phyloP scores from a whole-genome alignment of 2,797 vertebrate species.

The Florisuga fusca region DNA sequence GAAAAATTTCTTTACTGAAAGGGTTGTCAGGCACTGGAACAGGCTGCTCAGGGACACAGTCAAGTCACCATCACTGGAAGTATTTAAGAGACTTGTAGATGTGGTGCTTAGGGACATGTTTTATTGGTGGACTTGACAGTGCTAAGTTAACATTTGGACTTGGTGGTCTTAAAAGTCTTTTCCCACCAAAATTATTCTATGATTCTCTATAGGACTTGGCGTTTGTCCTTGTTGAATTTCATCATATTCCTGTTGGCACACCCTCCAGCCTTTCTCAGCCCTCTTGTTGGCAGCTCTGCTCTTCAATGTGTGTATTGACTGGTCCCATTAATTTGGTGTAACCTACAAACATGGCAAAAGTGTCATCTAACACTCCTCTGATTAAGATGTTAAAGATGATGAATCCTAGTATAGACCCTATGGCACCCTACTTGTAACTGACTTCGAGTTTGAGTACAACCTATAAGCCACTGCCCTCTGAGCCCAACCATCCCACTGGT shows the following conservation, averaged over 20 bases:
- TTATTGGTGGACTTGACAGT: too few species aligned
- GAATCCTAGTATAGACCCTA: neutral
- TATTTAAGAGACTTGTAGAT: too few species aligned
- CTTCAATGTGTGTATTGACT: neutral
- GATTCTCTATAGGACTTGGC: neutral
- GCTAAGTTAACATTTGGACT: too few species aligned
- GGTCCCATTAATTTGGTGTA: neutral
- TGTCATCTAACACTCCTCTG: neutral
- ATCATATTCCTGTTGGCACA: neutral
- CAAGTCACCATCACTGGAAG: too few species aligned
- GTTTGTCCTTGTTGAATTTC: neutral
- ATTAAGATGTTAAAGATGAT: neutral
- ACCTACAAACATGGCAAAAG: neutral
- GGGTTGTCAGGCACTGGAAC: too few species aligned
- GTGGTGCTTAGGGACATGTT: too few species aligned
- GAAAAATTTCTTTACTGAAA: too few species aligned
- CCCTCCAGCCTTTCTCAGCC: neutral
- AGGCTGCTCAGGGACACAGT: too few species aligned
- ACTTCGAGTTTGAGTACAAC: neutral
- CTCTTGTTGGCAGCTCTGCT: neutral
- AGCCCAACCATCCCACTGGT: neutral
- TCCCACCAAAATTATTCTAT: too few species aligned
- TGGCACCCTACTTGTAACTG: neutral
- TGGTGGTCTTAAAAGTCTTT: too few species aligned
- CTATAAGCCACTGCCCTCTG: neutral